A percentile compares a stretch with the other conserved stretches of the same genome.
These are phyloP conservation scores for Pedetes capensis DNA, from an alignment of 2,113 vertebrate genomes.

Conservation along the genomic window DNA sequence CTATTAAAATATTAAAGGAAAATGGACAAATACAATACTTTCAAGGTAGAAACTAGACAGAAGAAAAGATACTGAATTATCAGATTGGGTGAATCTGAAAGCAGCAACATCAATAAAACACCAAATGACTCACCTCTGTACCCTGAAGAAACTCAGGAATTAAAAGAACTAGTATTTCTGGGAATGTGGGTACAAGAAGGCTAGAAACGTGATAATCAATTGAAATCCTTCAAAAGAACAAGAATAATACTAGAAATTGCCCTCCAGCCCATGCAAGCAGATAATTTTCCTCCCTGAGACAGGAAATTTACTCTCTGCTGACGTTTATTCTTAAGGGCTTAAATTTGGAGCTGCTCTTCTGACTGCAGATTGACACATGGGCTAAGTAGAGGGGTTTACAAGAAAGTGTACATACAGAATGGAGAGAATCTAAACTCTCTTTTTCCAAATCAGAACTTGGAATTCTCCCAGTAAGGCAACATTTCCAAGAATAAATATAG, in stretches of 20 bases:
- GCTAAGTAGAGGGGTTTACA: too few relatives aligned
- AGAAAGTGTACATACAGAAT: too few relatives aligned
- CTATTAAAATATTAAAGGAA: background rate
- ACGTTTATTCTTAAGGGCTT: background rate
- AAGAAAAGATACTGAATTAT: background rate
- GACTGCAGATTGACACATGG: background rate
- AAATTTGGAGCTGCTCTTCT: background rate
- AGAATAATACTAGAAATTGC: background rate
- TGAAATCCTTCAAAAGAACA: background rate
- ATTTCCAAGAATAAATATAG: background rate
- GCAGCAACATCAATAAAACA: background rate
- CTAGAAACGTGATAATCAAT: background rate
- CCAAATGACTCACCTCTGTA: background rate
- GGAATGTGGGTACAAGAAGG: background rate
- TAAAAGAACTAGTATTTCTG: background rate
- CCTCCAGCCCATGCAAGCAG: background rate
- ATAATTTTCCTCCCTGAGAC: background rate
- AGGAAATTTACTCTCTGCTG: background rate
- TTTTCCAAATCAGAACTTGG: background rate
- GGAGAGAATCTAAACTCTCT: background rate
- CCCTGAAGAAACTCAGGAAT: background rate
- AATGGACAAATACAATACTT: background rate
- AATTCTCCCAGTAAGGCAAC: background rate
- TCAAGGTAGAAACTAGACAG: background rate
- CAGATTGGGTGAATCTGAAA: background rate